Evolutionary conservation across 2,888 invertebrate species (phyloP).

Genomic region (Chrysodeixis includens): DNA sequence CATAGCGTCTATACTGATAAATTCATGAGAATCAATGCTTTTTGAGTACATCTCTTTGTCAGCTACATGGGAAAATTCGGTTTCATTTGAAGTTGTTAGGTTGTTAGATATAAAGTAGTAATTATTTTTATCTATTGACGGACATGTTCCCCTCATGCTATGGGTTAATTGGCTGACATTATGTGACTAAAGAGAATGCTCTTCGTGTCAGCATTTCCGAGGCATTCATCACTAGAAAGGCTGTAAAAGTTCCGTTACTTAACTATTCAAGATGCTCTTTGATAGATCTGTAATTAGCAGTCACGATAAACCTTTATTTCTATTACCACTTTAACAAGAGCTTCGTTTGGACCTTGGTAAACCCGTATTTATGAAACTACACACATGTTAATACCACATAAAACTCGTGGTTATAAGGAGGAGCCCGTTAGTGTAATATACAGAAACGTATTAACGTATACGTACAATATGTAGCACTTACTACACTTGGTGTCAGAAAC

Average conservation of each 20-base stretch:
- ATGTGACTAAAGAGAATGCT: not conserved
- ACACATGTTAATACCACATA: constrained; percentile 31
- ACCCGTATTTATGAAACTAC: constrained; percentile 17
- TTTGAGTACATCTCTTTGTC: not conserved
- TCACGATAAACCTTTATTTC: not conserved
- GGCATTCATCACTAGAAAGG: not conserved
- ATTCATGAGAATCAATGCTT: not conserved
- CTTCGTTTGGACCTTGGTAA: not conserved
- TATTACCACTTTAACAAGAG: not conserved
- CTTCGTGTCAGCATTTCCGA: not conserved
- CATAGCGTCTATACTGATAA: not conserved
- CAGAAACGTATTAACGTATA: constrained; percentile 10
- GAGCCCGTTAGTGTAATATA: constrained; percentile 42
- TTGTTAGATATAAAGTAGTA: not conserved
- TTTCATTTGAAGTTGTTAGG: not conserved
- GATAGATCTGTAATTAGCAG: not conserved
- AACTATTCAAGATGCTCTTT: not conserved
- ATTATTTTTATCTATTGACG: not conserved
- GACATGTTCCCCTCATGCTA: not conserved
- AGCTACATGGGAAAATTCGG: not conserved
- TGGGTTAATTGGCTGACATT: not conserved
- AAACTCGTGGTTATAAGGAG: constrained; percentile 37
- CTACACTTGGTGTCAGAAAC: constrained; percentile 39
- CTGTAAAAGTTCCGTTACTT: not conserved
- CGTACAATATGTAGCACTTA: constrained; percentile 24